Evolutionary conservation across 2,113 vertebrate species (phyloP).

Genomic region (Melanerpes formicivorus): DNA sequence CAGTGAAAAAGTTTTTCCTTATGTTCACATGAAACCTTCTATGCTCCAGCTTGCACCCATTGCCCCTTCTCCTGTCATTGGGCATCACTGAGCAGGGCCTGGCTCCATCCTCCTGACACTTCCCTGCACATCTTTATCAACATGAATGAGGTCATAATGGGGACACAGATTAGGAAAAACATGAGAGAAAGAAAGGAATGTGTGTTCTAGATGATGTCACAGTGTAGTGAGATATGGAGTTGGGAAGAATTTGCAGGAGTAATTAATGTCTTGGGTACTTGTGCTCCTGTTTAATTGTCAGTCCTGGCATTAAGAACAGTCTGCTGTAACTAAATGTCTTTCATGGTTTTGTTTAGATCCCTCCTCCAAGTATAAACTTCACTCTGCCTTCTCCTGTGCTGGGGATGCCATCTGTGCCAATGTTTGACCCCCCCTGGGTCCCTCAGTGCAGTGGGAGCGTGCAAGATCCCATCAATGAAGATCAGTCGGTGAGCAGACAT

Average conservation of each 20-base stretch:
- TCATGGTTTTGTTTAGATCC: conserved; percentile 81
- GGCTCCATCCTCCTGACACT: too few species aligned
- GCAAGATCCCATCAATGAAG: conserved; percentile 96
- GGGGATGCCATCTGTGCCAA: conserved; percentile 97
- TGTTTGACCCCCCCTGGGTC: conserved; percentile 98
- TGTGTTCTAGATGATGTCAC: neutral
- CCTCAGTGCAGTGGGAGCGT: conserved; percentile 96
- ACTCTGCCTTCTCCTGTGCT: conserved; percentile 96
- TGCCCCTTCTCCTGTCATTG: too few species aligned
- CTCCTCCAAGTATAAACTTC: conserved; percentile 98
- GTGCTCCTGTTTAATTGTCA: neutral
- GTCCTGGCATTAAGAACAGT: neutral
- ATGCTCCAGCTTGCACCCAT: too few species aligned
- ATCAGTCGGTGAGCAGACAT: conserved; percentile 90
- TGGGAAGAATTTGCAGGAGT: neutral
- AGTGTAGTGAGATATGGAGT: neutral
- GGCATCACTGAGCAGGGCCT: too few species aligned
- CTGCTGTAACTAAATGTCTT: neutral
- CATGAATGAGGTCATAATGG: too few species aligned
- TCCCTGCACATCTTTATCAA: too few species aligned
- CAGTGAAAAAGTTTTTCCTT: too few species aligned
- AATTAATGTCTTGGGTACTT: neutral
- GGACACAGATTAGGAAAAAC: neutral
- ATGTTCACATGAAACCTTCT: too few species aligned
- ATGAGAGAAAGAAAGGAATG: neutral